Evolutionary conservation across 2,888 invertebrate genomes (phyloP).

Genomic region (Heteromyza rotundicornis): DNA sequence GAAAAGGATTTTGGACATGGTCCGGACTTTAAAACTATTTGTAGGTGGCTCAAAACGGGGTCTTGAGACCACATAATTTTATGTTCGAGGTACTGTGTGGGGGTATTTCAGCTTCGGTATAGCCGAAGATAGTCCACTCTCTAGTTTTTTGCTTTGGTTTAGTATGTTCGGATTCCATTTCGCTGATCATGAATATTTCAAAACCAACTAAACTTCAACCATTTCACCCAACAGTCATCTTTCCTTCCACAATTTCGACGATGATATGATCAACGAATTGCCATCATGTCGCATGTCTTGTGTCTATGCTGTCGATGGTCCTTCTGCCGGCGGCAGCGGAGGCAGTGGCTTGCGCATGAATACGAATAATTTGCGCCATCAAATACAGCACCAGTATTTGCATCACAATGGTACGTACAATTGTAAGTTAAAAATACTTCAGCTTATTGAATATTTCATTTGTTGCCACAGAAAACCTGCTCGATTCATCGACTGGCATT

Average conservation of each 20-base stretch:
- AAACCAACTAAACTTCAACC: too few relatives aligned
- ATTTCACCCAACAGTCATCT: conserved; percentile 59
- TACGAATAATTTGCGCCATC: conserved; percentile 57
- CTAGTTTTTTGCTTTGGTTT: too few relatives aligned
- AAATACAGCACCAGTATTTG: conserved; percentile 62
- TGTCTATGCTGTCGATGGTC: conserved; percentile 72
- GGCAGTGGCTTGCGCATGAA: conserved; percentile 46
- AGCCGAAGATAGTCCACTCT: too few relatives aligned
- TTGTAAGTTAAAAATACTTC: neutral
- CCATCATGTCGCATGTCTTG: too few relatives aligned
- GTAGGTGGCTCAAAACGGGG: too few relatives aligned
- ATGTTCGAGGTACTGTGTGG: too few relatives aligned
- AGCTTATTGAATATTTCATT: conserved; percentile 8
- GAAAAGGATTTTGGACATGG: too few relatives aligned
- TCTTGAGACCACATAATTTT: too few relatives aligned
- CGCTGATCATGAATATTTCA: too few relatives aligned
- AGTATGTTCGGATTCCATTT: too few relatives aligned
- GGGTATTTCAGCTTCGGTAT: too few relatives aligned
- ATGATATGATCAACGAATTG: conserved; percentile 71
- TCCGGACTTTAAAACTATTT: too few relatives aligned
- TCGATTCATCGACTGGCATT: conserved; percentile 54
- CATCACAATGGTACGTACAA: conserved; percentile 50
- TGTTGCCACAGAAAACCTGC: conserved; percentile 44
- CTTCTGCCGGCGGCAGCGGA: conserved; percentile 29
- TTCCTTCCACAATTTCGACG: conserved; percentile 61